Percentiles rank a stretch among this genome's conserved stretches.
Conservation (phyloP, 2,113 vertebrate species). For the Ailurus styani region DNA sequence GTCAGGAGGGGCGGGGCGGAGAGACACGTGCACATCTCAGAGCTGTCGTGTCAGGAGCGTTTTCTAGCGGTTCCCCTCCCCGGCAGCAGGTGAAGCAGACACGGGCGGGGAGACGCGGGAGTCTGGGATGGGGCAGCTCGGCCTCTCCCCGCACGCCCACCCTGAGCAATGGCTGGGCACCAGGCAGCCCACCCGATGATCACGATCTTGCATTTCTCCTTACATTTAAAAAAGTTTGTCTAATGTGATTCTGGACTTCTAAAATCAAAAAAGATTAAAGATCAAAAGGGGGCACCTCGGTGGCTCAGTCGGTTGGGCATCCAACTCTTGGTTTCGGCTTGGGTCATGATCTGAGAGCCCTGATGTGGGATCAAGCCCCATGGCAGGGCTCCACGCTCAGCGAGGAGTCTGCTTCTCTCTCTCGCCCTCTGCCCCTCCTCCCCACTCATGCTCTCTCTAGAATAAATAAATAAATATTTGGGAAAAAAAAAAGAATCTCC, state of each 20-base stretch:
- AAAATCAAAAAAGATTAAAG: neutral
- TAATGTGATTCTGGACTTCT: neutral
- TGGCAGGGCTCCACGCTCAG: no score
- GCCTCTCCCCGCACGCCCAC: neutral
- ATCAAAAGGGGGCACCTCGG: neutral
- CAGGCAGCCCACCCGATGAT: neutral
- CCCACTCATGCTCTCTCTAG: neutral
- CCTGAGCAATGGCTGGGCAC: neutral
- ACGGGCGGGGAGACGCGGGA: neutral
- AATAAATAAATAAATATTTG: neutral
- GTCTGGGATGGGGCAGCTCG: neutral
- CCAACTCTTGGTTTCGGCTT: neutral
- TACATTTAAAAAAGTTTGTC: neutral
- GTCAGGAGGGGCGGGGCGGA: accelerated
- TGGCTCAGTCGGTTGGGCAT: neutral
- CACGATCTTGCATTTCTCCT: neutral
- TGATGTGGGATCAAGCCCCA: neutral
- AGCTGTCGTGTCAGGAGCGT: accelerated
- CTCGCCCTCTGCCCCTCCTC: neutral
- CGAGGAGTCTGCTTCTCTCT: neutral
- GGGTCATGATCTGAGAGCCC: neutral
- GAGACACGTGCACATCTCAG: accelerated
- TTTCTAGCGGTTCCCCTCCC: neutral
- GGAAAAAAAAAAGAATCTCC: neutral
- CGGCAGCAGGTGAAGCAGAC: neutral